Evolutionary conservation across 2,113 vertebrate species (phyloP).

Genomic region (Daubentonia madagascariensis): DNA sequence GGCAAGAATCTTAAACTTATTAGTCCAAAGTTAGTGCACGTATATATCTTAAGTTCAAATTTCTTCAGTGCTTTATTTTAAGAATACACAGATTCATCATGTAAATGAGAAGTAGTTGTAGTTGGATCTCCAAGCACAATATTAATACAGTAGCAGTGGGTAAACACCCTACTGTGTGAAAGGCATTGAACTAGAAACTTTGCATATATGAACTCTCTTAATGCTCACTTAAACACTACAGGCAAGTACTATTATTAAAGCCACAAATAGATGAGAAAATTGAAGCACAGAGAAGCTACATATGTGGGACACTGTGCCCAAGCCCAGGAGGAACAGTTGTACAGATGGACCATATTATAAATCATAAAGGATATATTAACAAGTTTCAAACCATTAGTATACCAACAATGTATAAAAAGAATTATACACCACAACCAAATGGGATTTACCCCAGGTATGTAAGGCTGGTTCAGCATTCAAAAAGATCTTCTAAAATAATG

Average conservation of each 20-base stretch:
- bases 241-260: not conserved
- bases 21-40: not conserved
- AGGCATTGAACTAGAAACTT: not conserved
- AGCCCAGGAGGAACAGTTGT: not conserved
- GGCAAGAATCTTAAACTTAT: not conserved
- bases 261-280: not conserved
- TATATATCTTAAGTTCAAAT: not conserved
- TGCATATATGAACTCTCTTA: not conserved
- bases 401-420: not conserved
- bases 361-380: not conserved
- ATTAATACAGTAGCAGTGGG: not conserved
- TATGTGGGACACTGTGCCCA: not conserved
- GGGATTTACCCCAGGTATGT: not conserved
- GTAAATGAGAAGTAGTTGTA: not conserved
- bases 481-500: not conserved
- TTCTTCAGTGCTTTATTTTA: slow-evolving; percentile 23
- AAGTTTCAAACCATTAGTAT: not conserved
- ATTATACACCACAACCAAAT: not conserved
- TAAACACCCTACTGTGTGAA: not conserved
- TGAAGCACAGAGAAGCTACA: not conserved
- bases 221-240: not conserved
- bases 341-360: not conserved
- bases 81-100: not conserved
- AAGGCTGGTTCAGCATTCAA: not conserved
- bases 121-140: not conserved